Evolutionary conservation across 2,888 invertebrate species (phyloP), one percentile per base, ranked within the genome.

Genomic region (Philereme transversata): DNA sequence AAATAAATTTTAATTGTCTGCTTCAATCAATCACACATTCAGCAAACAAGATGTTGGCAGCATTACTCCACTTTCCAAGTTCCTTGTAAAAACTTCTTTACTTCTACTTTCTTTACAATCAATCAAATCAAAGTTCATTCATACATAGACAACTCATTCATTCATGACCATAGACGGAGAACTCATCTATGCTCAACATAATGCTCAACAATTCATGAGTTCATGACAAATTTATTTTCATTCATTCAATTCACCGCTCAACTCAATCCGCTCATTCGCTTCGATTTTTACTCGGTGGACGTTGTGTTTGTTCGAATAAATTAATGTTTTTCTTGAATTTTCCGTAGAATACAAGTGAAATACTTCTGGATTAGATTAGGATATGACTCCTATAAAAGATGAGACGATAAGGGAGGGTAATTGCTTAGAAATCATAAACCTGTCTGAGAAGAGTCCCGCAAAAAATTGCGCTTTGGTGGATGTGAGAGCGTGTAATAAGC

Each of bases 401-500:
- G 92, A 92, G 70, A 82, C 84, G 68, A 81, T 91, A 80, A 82
- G 83, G 69, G 92, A 92, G 86, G 85, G 82, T 67, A 88, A 87
- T 81, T 91, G 90, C 74, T 81, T 92, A 75, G 92, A 92, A 74
- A 84, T 88, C 63, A 82, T 92, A 77, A 90, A 88, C 75, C 82
- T 90, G 71, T 76, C 82, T 55, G 93, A 93, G 73, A 91, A 92
- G 81, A 92, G 91, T 74, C 90, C 92, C 60, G 87, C 83, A 67
- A 91, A 91, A 79, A 90, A 88, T 75, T 86, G 84, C 69, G 83
- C 88, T 74, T 87, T 92, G 70, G 93, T 95, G 69, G 95, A 95
- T 87, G 94, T 94, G 72, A 93, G 95, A 85, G 95, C 95, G 71
- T 95, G 95, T 82, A 94, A 94, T 79, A 95, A 95, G 86, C 95